A percentile compares a stretch with the other conserved stretches of the same genome.
Evolutionary conservation across 2,888 invertebrate species (phyloP).

Genomic region (Tetragonisca angustula): DNA sequence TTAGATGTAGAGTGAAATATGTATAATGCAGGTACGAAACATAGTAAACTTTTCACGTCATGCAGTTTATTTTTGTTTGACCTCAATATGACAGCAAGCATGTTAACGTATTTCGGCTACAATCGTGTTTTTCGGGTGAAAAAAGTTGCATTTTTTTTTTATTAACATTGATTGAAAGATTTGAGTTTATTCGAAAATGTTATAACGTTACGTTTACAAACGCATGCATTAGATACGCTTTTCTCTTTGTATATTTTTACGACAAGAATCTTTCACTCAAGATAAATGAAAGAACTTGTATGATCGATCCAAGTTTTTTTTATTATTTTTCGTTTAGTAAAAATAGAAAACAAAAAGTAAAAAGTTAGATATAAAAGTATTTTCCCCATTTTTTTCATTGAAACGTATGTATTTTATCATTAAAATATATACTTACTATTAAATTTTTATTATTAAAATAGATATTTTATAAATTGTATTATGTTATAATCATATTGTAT

Average conservation of each 20-base stretch:
- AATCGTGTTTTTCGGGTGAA: neutral
- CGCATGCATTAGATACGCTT: neutral
- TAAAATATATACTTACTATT: too few relatives aligned
- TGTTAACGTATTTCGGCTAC: constrained; percentile 10
- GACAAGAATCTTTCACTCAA: too few relatives aligned
- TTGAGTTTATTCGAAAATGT: neutral
- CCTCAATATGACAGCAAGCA: constrained; percentile 10
- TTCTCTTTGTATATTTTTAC: neutral
- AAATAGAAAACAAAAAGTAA: neutral
- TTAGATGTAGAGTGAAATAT: neutral
- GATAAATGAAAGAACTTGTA: neutral
- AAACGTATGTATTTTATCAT: too few relatives aligned
- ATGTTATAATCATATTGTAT: too few relatives aligned
- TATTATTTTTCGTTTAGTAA: neutral
- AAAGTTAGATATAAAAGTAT: neutral
- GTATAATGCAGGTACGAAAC: neutral
- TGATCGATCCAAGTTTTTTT: neutral
- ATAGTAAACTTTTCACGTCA: neutral
- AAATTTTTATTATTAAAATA: too few relatives aligned
- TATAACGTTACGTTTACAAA: neutral
- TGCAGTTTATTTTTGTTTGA: constrained; percentile 14
- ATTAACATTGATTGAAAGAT: neutral
- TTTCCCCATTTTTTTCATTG: too few relatives aligned
- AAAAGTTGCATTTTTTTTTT: constrained; percentile 14
- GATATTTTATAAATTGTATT: too few relatives aligned